These are phyloP conservation scores for Petrocephalus zakoni DNA, from an alignment of 2,113 vertebrate genomes.

Conservation along the genomic window DNA sequence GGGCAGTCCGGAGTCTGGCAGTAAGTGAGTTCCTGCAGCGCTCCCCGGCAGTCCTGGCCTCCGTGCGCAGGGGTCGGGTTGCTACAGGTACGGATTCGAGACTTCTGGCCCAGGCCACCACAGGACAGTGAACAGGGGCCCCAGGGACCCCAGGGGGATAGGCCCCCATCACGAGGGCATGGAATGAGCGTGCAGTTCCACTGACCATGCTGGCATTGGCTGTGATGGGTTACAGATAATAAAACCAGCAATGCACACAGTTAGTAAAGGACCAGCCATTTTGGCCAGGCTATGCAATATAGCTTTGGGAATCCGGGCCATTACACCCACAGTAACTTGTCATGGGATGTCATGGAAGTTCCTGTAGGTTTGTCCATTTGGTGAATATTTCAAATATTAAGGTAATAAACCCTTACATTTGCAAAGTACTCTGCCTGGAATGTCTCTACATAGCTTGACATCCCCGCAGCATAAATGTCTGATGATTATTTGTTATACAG, in stretches of 20 bases:
- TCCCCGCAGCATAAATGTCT: not conserved
- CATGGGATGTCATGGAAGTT: not conserved
- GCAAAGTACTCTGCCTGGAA: not conserved
- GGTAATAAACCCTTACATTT: not conserved
- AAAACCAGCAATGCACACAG: not conserved
- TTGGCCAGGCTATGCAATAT: not conserved
- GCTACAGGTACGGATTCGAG: slow-evolving; percentile 60
- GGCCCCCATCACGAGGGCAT: slow-evolving; percentile 57
- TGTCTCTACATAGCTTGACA: not conserved
- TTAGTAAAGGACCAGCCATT: not conserved
- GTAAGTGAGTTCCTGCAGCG: slow-evolving; percentile 60
- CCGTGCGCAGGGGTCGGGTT: slow-evolving; percentile 51
- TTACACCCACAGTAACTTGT: not conserved
- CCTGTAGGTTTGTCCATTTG: not conserved
- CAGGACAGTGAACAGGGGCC: slow-evolving; percentile 71
- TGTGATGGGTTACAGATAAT: slow-evolving; percentile 29
- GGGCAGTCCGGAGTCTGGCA: slow-evolving; percentile 71
- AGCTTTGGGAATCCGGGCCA: not conserved
- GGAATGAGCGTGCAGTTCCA: slow-evolving; percentile 64
- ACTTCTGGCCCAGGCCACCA: slow-evolving; percentile 71
- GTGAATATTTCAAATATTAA: not conserved
- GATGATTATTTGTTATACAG: no score
- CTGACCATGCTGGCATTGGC: slow-evolving; percentile 63
- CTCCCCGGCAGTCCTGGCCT: slow-evolving; percentile 61
- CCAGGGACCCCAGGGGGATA: slow-evolving; percentile 69